These are phyloP conservation scores for Diadema setosum DNA, from an alignment of 35 echinoderm and acorn worm species.

Conservation along the genomic window DNA sequence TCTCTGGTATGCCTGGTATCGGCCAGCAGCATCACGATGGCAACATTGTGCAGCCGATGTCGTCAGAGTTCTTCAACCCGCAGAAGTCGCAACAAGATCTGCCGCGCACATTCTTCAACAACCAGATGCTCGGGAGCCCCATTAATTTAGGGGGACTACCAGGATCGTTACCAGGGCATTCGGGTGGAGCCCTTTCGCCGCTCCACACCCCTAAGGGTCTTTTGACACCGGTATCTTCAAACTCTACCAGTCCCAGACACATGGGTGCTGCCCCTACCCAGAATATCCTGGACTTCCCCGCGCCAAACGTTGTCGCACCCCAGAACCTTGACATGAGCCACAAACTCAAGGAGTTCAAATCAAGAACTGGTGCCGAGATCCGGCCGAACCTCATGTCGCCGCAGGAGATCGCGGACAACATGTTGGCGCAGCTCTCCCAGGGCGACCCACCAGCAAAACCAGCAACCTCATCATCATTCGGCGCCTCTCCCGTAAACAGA, in stretches of 20 bases:
- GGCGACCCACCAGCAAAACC: conserved; percentile 24
- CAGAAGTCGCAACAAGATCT: conserved; percentile 27
- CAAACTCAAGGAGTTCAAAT: conserved; percentile 93
- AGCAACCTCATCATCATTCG: not conserved
- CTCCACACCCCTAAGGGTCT: conserved; percentile 58
- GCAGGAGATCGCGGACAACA: conserved; percentile 96
- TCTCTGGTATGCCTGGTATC: not conserved
- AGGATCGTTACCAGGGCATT: not conserved
- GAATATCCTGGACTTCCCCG: conserved; percentile 74
- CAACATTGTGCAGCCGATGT: not conserved
- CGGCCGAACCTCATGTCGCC: conserved; percentile 80
- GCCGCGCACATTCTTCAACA: conserved; percentile 28
- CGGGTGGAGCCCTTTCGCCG: conserved; percentile 8
- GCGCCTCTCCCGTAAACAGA: not conserved
- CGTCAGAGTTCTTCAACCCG: not conserved
- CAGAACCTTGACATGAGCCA: conserved; percentile 86
- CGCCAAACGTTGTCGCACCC: conserved; percentile 91
- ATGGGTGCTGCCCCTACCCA: not conserved
- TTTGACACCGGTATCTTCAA: conserved; percentile 25
- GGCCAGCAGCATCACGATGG: not conserved
- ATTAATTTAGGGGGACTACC: not conserved
- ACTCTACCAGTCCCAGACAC: conserved; percentile 8
- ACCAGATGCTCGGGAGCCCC: conserved; percentile 23
- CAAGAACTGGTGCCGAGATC: conserved; percentile 61
- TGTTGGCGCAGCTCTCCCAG: conserved; percentile 88